Conservation (phyloP, 2,113 vertebrate species). For the Gnathochromis pfefferi region DNA sequence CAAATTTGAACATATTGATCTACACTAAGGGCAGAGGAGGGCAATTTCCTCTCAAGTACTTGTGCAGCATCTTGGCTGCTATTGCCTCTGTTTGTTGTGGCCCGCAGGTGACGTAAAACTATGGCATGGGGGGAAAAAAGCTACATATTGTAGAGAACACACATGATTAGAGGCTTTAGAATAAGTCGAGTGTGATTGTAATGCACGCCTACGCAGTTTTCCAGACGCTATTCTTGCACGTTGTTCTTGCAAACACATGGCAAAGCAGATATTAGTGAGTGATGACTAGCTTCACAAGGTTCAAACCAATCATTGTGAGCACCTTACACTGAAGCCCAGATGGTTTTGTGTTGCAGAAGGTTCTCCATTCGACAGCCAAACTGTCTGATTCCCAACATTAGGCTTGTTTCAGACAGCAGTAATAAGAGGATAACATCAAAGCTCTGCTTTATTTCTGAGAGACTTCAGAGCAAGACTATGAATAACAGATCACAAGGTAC, state of each 20-base stretch:
- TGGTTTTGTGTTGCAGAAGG: conserved; percentile 13
- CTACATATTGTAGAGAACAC: neutral
- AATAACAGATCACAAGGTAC: conserved; percentile 67
- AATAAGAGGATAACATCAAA: conserved; percentile 61
- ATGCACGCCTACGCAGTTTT: neutral
- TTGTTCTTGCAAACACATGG: conserved; percentile 3
- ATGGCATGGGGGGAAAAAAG: neutral
- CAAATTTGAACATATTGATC: conserved; percentile 57
- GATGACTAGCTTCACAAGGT: neutral
- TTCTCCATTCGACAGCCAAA: conserved; percentile 19
- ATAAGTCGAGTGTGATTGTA: neutral
- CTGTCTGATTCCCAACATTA: conserved; percentile 37
- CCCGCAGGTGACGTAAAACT: neutral
- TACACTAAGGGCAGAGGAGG: conserved; percentile 5
- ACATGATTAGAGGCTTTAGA: conserved; percentile 12
- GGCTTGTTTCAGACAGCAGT: conserved; percentile 33
- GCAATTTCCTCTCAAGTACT: conserved; percentile 28
- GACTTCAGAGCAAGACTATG: conserved; percentile 51
- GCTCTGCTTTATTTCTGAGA: conserved; percentile 41
- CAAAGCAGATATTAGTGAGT: neutral
- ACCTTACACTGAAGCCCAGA: neutral
- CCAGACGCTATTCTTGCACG: neutral
- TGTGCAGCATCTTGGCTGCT: neutral
- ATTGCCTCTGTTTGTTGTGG: neutral
- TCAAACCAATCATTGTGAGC: neutral